phyloP scores from a whole-genome alignment of 2,888 invertebrate species.

The Heliothis peltigera region DNA sequence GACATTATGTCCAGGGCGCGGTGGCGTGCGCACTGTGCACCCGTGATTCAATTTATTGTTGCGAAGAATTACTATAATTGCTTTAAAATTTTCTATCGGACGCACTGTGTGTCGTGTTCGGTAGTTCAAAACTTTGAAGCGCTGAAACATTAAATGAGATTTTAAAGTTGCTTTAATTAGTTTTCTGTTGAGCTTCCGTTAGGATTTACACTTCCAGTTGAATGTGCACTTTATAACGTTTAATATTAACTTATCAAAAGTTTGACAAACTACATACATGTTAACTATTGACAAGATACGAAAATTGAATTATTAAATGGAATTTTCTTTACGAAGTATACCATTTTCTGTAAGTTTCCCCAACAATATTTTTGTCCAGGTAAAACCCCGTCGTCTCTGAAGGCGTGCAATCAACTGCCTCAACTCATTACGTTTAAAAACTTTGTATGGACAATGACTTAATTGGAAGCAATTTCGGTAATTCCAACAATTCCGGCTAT shows the following conservation, averaged over 20 bases:
- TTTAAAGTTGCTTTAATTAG: conserved; percentile 44
- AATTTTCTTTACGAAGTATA: not conserved
- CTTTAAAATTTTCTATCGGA: conserved; percentile 64
- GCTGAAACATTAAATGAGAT: conserved; percentile 45
- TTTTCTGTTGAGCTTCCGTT: not conserved
- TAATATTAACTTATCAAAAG: not conserved
- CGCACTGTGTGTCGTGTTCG: conserved; percentile 47
- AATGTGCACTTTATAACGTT: conserved; percentile 3
- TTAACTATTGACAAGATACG: too few species aligned
- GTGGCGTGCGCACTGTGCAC: conserved; percentile 61
- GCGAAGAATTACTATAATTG: conserved; percentile 67
- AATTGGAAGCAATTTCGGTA: conserved; percentile 54
- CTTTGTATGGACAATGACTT: conserved; percentile 53
- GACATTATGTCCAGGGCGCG: conserved; percentile 66
- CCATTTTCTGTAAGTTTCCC: not conserved
- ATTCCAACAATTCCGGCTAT: conserved; percentile 56
- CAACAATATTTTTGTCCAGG: conserved; percentile 5
- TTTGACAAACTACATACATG: not conserved
- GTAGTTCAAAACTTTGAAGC: conserved; percentile 43
- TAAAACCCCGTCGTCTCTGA: conserved; percentile 6
- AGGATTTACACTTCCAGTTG: not conserved
- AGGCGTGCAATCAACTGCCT: conserved; percentile 37
- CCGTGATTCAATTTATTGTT: conserved; percentile 71
- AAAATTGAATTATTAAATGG: too few species aligned
- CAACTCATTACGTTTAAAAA: conserved; percentile 43